phyloP scores from a whole-genome alignment of 2,888 invertebrate species.

The Thyatira batis region DNA sequence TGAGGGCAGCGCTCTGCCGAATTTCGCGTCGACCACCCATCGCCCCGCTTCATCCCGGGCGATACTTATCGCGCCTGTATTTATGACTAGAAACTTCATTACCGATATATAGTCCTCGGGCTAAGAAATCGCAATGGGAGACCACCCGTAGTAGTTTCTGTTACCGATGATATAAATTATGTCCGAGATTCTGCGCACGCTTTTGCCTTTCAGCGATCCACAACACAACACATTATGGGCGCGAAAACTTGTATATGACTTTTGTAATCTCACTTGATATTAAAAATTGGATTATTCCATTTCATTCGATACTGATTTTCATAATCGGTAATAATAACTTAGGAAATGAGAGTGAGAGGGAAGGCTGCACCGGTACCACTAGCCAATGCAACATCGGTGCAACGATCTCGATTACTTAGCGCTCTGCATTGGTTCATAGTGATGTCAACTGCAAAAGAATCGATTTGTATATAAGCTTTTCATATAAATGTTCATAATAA shows the following conservation, averaged over 20 bases:
- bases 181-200: constrained; percentile 23
- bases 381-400: constrained; percentile 27
- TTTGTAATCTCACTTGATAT: neutral
- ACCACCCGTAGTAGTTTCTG: constrained; percentile 60
- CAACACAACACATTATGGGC: neutral
- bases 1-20: constrained; percentile 72
- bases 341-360: constrained; percentile 38
- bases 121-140: constrained; percentile 52
- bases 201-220: constrained; percentile 9
- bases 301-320: neutral
- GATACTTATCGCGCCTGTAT: constrained; percentile 77
- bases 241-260: neutral
- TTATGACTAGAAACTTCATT: constrained; percentile 74
- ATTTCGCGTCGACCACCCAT: constrained; percentile 80
- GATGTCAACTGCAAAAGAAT: constrained; percentile 19
- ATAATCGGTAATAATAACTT: neutral
- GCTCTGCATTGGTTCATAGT: constrained; percentile 24
- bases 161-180: constrained; percentile 41
- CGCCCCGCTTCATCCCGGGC: constrained; percentile 48
- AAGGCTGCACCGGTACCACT: constrained; percentile 53
- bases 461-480: too few relatives aligned
- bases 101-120: constrained; percentile 49
- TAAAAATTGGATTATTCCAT: too few relatives aligned
- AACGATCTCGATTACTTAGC: constrained; percentile 55
- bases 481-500: too few relatives aligned